Conservation (phyloP, 2,113 vertebrate genomes). For the Crotalus tigris region DNA sequence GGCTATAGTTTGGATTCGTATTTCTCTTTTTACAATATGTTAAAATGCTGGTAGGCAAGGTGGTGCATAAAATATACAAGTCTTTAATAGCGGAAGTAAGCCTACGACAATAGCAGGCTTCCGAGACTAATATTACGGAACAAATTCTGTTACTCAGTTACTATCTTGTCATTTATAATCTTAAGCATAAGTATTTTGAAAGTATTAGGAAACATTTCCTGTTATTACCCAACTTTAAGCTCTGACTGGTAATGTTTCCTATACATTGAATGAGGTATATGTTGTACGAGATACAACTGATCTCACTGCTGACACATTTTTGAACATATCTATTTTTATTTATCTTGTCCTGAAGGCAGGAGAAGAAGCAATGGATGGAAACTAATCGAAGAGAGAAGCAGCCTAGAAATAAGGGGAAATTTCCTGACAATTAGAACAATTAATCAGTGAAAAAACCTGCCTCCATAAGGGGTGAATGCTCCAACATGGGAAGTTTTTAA, state of each 20-base stretch:
- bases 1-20: not conserved
- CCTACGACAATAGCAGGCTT: not conserved
- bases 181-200: not conserved
- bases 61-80: not conserved
- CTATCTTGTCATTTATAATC: not conserved
- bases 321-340: not conserved
- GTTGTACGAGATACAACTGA: not conserved
- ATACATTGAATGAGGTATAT: not conserved
- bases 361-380: too few relatives aligned
- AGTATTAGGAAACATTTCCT: not conserved
- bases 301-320: not conserved
- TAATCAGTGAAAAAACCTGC: too few relatives aligned
- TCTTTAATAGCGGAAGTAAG: not conserved
- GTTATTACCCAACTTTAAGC: not conserved
- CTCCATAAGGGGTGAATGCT: too few relatives aligned
- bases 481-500: too few relatives aligned
- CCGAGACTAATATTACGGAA: not conserved
- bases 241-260: conserved; percentile 1
- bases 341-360: not conserved
- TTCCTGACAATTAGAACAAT: too few relatives aligned
- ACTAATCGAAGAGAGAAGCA: too few relatives aligned
- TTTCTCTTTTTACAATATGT: not conserved
- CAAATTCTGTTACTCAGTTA: not conserved
- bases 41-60: not conserved
- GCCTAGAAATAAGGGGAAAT: too few relatives aligned